Conservation (phyloP, 2,797 vertebrate species). For the Lutjanus campechanus region DNA sequence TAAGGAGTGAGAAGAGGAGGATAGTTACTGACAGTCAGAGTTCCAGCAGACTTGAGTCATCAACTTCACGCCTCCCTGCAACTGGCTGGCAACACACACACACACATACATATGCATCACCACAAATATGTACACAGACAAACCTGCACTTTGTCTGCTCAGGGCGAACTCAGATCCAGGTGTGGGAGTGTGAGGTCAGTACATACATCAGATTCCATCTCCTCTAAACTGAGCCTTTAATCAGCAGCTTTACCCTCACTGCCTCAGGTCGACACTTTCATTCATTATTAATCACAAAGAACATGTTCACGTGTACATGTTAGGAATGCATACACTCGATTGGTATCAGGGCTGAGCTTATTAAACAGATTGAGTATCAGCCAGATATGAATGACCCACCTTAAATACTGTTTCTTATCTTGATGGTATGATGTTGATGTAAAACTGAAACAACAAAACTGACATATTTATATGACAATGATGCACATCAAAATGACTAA, state of each 20-base stretch:
- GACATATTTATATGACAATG: not conserved
- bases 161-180: slow-evolving; percentile 34
- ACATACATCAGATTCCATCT: slow-evolving; percentile 36
- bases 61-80: slow-evolving; percentile 27
- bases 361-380: not conserved
- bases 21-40: slow-evolving; percentile 28
- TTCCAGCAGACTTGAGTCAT: slow-evolving; percentile 46
- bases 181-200: slow-evolving; percentile 48
- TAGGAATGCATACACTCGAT: not conserved
- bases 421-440: not conserved
- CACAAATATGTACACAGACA: slow-evolving; percentile 26
- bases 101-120: slow-evolving; percentile 9
- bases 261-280: slow-evolving; percentile 9
- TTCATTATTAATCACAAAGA: not conserved
- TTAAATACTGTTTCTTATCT: not conserved
- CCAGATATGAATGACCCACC: not conserved
- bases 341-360: not conserved
- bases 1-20: slow-evolving; percentile 9
- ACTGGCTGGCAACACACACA: slow-evolving; percentile 12
- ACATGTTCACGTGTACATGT: not conserved
- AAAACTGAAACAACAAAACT: not conserved
- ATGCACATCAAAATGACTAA: not conserved
- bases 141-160: not conserved
- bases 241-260: slow-evolving; percentile 17
- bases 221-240: slow-evolving; percentile 26